Conservation (phyloP, 1,140 invertebrate genomes). For the Drosophila miranda region DNA sequence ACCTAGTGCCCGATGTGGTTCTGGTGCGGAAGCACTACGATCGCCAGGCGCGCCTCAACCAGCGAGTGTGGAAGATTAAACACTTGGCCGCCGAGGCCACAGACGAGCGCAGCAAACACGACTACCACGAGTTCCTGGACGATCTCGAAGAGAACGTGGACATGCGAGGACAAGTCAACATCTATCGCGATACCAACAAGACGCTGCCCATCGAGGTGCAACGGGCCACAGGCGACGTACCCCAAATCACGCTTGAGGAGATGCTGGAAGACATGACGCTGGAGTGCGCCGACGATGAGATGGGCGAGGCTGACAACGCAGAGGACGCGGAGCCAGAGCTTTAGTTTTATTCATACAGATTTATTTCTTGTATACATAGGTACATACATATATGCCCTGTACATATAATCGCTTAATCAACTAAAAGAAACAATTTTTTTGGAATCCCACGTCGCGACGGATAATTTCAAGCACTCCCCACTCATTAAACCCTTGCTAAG, state of each 20-base stretch:
- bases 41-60: constrained; percentile 85
- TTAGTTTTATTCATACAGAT: no score
- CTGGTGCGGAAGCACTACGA: constrained; percentile 97
- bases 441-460: no score
- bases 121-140: constrained; percentile 97
- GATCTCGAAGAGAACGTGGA: constrained; percentile 97
- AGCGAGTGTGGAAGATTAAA: constrained; percentile 96
- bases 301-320: constrained; percentile 83
- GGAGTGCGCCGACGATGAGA: constrained; percentile 87
- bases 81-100: constrained; percentile 90
- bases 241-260: constrained; percentile 95
- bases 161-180: constrained; percentile 95
- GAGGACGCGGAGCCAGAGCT: constrained; percentile 22
- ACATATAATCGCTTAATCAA: constrained; percentile 27
- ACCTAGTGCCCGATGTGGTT: constrained; percentile 93
- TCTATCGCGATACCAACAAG: constrained; percentile 91
- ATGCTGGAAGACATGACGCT: constrained; percentile 98
- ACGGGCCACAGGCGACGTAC: constrained; percentile 86
- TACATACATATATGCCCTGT: constrained; percentile 28
- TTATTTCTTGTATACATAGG: background rate
- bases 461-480: no score
- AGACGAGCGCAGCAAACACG: constrained; percentile 86
- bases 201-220: constrained; percentile 87
- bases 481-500: constrained; percentile 20
- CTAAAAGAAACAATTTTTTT: constrained; percentile 13